Evolutionary conservation across 2,113 vertebrate species (phyloP).

Genomic region (Chloropsis cyanopogon): DNA sequence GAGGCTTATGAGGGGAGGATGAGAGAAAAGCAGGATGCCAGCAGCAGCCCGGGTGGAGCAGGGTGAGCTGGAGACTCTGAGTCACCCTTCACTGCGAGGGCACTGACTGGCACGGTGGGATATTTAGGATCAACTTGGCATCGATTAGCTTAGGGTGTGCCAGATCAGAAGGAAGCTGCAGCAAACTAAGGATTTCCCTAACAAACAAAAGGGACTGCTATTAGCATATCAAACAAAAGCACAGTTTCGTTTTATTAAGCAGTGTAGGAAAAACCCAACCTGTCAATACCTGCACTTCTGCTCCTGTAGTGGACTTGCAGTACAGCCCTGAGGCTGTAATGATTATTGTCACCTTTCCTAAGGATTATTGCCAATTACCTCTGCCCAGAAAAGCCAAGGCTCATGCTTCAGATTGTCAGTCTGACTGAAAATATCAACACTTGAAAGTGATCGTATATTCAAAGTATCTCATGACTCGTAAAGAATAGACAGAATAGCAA

Average conservation of each 20-base stretch:
- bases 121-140: background rate
- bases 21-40: background rate
- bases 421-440: background rate
- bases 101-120: background rate
- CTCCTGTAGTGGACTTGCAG: background rate
- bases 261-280: background rate
- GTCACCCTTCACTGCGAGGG: background rate
- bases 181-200: background rate
- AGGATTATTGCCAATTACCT: background rate
- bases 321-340: background rate
- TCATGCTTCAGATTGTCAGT: background rate
- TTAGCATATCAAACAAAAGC: background rate
- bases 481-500: background rate
- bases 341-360: background rate
- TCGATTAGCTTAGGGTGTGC: background rate
- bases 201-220: background rate
- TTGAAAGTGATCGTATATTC: background rate
- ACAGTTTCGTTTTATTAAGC: background rate
- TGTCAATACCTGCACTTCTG: background rate
- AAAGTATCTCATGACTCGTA: background rate
- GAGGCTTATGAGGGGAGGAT: fast-evolving
- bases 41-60: background rate
- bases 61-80: background rate
- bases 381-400: background rate
- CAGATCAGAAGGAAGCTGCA: background rate